Evolutionary conservation across 1,140 invertebrate genomes (phyloP).

Genomic region (Achroia grisella): DNA sequence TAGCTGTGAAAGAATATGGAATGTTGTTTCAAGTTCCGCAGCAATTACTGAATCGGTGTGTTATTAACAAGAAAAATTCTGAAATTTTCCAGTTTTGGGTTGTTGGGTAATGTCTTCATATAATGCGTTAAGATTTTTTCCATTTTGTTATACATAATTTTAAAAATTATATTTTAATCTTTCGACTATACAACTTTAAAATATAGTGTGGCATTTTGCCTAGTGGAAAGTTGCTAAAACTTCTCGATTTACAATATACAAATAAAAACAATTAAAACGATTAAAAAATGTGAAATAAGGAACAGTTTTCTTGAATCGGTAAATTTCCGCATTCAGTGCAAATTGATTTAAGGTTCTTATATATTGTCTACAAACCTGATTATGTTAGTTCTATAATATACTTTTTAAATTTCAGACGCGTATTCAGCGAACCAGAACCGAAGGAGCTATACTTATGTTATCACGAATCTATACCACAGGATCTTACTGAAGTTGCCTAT

Average conservation of each 20-base stretch:
- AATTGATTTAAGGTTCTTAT: too few species aligned
- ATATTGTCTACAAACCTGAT: too few species aligned
- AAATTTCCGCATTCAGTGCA: too few species aligned
- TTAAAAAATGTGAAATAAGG: too few species aligned
- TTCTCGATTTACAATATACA: too few species aligned
- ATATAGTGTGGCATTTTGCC: too few species aligned
- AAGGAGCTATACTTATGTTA: constrained; percentile 88
- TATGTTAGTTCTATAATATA: neutral
- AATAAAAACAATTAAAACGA: too few species aligned
- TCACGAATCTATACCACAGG: constrained; percentile 84
- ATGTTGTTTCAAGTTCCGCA: constrained; percentile 70
- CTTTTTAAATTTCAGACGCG: constrained; percentile 72
- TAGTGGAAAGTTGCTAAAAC: too few species aligned
- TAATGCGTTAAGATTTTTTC: neutral
- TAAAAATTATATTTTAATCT: too few species aligned
- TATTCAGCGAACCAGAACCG: constrained; percentile 81
- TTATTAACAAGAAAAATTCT: constrained; percentile 44
- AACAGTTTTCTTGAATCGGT: too few species aligned
- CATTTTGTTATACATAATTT: too few species aligned
- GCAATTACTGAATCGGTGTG: constrained; percentile 39
- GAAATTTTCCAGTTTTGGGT: constrained; percentile 72
- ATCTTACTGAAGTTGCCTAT: constrained; percentile 87
- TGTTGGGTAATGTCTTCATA: constrained; percentile 68
- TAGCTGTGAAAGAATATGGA: constrained; percentile 85
- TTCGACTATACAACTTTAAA: too few species aligned